Evolutionary conservation across 30 jellyfish, hydroid and myxozoan genomes (phyloP).

Genomic region (Aurelia sp.): DNA sequence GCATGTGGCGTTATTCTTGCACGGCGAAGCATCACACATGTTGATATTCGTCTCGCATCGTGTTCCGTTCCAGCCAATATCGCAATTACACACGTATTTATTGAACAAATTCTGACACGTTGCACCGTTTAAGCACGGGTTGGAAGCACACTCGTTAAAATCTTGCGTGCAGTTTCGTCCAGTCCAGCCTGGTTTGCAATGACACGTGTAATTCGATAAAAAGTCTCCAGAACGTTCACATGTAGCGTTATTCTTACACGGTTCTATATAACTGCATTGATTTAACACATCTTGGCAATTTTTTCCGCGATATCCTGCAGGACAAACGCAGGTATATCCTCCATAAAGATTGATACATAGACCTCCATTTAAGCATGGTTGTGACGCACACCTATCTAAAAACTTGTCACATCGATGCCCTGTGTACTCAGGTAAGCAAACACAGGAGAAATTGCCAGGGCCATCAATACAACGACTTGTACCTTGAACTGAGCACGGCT

Average conservation of each 20-base stretch:
- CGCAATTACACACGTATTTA: conserved; percentile 63
- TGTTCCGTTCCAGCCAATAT: conserved; percentile 82
- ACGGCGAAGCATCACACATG: conserved; percentile 73
- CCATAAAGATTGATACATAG: conserved; percentile 63
- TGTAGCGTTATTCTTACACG: conserved; percentile 82
- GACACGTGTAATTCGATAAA: conserved; percentile 68
- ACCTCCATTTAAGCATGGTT: conserved; percentile 78
- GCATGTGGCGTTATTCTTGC: conserved; percentile 80
- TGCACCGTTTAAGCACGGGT: conserved; percentile 74
- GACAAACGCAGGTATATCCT: conserved; percentile 67
- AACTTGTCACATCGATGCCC: conserved; percentile 68
- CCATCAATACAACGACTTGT: conserved; percentile 58
- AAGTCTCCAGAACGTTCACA: conserved; percentile 74
- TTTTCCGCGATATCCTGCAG: conserved; percentile 73
- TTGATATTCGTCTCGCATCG: conserved; percentile 67
- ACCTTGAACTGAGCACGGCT: conserved; percentile 68
- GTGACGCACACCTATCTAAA: conserved; percentile 56
- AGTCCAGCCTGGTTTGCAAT: conserved; percentile 83
- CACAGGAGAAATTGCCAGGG: conserved; percentile 67
- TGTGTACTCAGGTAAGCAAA: conserved; percentile 62
- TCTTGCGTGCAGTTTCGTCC: conserved; percentile 85
- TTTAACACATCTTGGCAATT: conserved; percentile 66
- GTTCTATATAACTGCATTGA: conserved; percentile 53
- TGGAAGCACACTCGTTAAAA: conserved; percentile 70
- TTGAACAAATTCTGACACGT: conserved; percentile 72